Percentiles rank a stretch among this genome's conserved stretches.
phyloP scores from a whole-genome alignment of 2,797 vertebrate genomes.

The Melanotaenia parkinsoni region DNA sequence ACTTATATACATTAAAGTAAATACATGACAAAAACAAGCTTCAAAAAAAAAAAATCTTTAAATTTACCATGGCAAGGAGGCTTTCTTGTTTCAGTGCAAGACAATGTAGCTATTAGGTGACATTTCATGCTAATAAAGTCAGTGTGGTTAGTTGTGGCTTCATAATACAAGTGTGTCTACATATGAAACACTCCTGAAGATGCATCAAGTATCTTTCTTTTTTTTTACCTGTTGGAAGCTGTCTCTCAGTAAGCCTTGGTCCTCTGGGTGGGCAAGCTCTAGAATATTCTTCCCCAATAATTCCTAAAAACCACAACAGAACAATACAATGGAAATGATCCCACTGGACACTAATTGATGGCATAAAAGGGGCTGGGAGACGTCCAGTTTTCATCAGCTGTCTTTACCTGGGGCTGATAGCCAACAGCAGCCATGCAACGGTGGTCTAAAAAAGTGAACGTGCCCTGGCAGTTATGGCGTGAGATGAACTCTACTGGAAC shows the following conservation, averaged over 20 bases:
- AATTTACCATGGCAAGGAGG: neutral
- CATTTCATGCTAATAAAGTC: neutral
- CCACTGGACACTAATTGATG: neutral
- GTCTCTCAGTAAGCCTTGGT: constrained; percentile 92
- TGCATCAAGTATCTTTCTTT: neutral
- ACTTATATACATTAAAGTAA: neutral
- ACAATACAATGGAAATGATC: neutral
- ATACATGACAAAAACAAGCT: too few species aligned
- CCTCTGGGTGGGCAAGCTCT: constrained; percentile 93
- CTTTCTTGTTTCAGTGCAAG: neutral
- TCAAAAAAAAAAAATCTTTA: too few species aligned
- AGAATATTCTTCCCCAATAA: constrained; percentile 94
- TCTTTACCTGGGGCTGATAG: constrained; percentile 93
- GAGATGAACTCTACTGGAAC: constrained; percentile 97
- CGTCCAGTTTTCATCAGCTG: neutral
- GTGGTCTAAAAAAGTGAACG: constrained; percentile 97
- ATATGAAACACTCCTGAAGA: neutral
- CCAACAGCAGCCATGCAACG: constrained; percentile 91
- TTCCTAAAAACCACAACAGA: constrained; percentile 81
- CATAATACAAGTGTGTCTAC: neutral
- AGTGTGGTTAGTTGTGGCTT: neutral
- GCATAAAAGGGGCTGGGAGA: neutral
- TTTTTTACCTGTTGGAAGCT: constrained; percentile 93
- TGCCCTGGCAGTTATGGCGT: constrained; percentile 91
- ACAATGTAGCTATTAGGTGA: neutral